phyloP scores from a whole-genome alignment of 2,888 invertebrate species.

The Brachypterus glaber region DNA sequence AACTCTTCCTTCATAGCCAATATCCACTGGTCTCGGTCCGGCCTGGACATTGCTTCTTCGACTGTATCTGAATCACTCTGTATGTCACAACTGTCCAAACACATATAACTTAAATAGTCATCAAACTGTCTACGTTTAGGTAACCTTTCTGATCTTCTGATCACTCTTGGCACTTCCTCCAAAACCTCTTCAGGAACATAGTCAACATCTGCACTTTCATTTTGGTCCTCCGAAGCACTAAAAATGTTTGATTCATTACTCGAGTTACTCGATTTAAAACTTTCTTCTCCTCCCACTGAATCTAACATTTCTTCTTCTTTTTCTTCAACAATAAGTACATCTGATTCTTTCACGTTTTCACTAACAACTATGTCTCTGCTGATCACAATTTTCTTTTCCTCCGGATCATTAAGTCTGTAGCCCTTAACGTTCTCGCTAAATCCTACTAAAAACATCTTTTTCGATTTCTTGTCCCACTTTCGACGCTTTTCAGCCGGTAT shows the following conservation, averaged over 20 bases:
- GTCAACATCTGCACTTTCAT: conserved; percentile 1
- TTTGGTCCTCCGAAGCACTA: too few relatives aligned
- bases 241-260: neutral
- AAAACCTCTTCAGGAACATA: conserved; percentile 3
- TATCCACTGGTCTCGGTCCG: neutral
- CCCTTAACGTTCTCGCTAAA: conserved; percentile 14
- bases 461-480: conserved; percentile 17
- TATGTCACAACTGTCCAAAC: conserved; percentile 1
- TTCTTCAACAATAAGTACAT: neutral
- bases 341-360: conserved; percentile 4
- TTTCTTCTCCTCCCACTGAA: conserved; percentile 4
- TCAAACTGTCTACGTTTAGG: conserved; percentile 13
- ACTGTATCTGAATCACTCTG: conserved; percentile 9
- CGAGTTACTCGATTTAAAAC: too few relatives aligned
- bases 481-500: conserved; percentile 17
- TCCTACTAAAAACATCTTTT: conserved; percentile 13
- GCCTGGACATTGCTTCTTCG: neutral
- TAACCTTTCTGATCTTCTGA: conserved; percentile 15
- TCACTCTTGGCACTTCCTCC: conserved; percentile 6
- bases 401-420: conserved; percentile 9
- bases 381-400: conserved; percentile 7
- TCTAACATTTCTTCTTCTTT: conserved; percentile 1
- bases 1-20: neutral
- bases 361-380: conserved; percentile 11
- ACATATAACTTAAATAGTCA: conserved; percentile 12